phyloP scores from a whole-genome alignment of 2,113 vertebrate genomes.

The Oreochromis aureus region DNA sequence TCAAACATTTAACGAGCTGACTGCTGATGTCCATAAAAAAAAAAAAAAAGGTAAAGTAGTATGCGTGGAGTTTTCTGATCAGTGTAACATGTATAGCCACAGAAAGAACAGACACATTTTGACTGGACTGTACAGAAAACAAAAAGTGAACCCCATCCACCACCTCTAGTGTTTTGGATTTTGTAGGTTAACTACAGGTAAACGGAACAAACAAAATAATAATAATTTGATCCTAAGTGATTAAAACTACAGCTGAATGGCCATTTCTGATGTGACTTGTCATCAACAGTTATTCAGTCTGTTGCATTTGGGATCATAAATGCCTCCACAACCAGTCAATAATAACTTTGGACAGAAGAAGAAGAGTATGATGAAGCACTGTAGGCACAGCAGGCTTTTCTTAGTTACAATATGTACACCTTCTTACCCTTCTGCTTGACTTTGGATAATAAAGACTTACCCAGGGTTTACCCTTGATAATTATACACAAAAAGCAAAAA shows the following conservation, averaged over 20 bases:
- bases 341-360: slow-evolving; percentile 11
- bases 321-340: neutral
- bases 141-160: neutral
- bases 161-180: slow-evolving; percentile 38
- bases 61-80: slow-evolving; percentile 10
- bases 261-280: neutral
- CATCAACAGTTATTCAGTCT: neutral
- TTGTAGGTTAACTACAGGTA: neutral
- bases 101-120: slow-evolving; percentile 16
- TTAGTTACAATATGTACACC: slow-evolving; percentile 58
- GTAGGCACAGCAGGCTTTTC: slow-evolving; percentile 62
- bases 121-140: slow-evolving; percentile 36
- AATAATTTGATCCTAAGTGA: neutral
- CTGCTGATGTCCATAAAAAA: slow-evolving; percentile 4
- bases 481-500: slow-evolving; percentile 19
- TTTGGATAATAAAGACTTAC: slow-evolving; percentile 52
- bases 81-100: slow-evolving; percentile 10
- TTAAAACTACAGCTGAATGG: neutral
- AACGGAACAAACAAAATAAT: neutral
- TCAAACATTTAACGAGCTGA: slow-evolving; percentile 8
- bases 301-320: slow-evolving; percentile 7
- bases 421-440: slow-evolving; percentile 41
- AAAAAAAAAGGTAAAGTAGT: neutral
- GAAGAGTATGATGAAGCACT: slow-evolving; percentile 28
- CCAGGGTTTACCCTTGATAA: neutral